Evolutionary conservation across 2,797 vertebrate species (phyloP), one percentile per base, ranked within the genome.

Genomic region (Hemibagrus guttatus): DNA sequence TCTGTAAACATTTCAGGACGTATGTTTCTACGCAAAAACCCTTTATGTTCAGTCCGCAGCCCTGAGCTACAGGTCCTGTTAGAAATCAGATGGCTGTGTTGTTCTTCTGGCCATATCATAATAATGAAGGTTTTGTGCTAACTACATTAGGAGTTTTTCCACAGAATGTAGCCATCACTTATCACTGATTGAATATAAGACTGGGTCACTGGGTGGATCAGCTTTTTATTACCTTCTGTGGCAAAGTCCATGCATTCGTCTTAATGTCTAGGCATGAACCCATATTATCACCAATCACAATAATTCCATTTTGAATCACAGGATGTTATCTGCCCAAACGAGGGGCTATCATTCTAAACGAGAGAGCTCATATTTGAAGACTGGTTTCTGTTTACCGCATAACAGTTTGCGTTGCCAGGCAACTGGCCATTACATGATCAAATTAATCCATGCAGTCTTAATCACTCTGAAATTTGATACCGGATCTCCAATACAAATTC

Each of bases 341-440:
- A 91, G 88, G 78, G 87, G 1, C n/a, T 21, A 46, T 68, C 49
- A 39, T 31, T 80, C 31, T 39, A 64, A 90, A 28, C 6, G 35
- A 83, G 46, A 78, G 58, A 78, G 85, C 84, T 64, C 5, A 89
- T 91, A 91, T 92, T 92, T 93, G 92, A 91, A 88, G 90, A 92
- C 91, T 90, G 91, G 90, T 91, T 93, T 94, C 92, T 95, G 93
- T 94, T 93, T 95, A 93, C 91, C 90, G 84, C 88, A 91, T 92
- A 95, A 95, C 93, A 87, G 86, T 93, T 94, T 93, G 89, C 89
- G 95, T 96, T 95, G 94, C 95, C 89, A 91, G 91, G 95, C 46
- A 93, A 95, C 94, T 83, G 86, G 69, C 84, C 14, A 87, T 89
- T 89, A 86, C 49, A 71, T 92, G 88, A 92, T 94, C 84, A 17